A percentile compares a stretch with the other conserved stretches of the same genome.
Evolutionary conservation across 2,888 invertebrate species (phyloP).

Genomic region (Stegophylla sp.): DNA sequence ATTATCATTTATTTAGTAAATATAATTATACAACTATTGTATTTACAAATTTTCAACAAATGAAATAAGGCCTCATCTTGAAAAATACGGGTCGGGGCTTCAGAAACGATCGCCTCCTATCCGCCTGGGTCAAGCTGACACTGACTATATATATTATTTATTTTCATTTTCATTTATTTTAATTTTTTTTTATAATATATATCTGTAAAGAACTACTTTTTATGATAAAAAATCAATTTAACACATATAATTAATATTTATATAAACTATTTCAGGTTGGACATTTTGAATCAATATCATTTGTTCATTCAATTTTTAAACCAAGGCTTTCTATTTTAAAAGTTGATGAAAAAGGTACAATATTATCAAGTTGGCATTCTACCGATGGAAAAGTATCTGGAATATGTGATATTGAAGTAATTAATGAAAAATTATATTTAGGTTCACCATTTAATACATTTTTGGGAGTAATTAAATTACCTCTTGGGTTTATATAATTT

Average conservation of each 20-base stretch:
- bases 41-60: too few relatives aligned
- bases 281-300: conserved; percentile 68
- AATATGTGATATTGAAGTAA: conserved; percentile 74
- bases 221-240: too few relatives aligned
- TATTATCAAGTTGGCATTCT: conserved; percentile 74
- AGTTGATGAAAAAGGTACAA: conserved; percentile 75
- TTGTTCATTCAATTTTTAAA: conserved; percentile 64
- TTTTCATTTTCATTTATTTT: too few relatives aligned
- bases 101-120: too few relatives aligned
- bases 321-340: conserved; percentile 71
- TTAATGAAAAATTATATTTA: conserved; percentile 72
- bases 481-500: conserved; percentile 24
- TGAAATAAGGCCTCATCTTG: too few relatives aligned
- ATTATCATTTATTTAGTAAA: too few relatives aligned
- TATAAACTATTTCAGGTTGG: conserved; percentile 69
- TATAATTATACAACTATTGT: too few relatives aligned
- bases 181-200: background rate
- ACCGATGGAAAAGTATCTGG: conserved; percentile 68
- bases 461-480: conserved; percentile 69
- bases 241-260: too few relatives aligned
- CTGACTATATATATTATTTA: too few relatives aligned
- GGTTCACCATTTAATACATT: conserved; percentile 76
- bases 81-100: too few relatives aligned
- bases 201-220: too few relatives aligned
- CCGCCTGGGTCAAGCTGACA: too few relatives aligned